phyloP scores from a whole-genome alignment of 2,888 invertebrate species.

The Plutella xylostella region DNA sequence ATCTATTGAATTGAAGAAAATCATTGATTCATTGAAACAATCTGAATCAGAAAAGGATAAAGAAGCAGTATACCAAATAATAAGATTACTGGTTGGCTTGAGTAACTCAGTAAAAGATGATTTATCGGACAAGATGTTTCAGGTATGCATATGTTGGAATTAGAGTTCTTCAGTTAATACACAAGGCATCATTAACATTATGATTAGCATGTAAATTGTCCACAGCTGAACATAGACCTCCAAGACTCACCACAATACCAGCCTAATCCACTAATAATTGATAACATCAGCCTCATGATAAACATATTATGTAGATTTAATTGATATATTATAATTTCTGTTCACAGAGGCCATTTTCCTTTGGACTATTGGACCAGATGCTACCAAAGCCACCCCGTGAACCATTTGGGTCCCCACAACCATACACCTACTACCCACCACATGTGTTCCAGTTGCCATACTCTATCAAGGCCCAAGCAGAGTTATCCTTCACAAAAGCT shows the following conservation, averaged over 20 bases:
- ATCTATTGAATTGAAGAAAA: constrained; percentile 38
- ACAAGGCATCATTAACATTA: too few relatives aligned
- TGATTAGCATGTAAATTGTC: too few relatives aligned
- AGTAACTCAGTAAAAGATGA: constrained; percentile 41
- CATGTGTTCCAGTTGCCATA: constrained; percentile 58
- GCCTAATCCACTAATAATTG: neutral
- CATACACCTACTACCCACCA: constrained; percentile 54
- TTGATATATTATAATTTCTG: too few relatives aligned
- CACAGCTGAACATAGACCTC: too few relatives aligned
- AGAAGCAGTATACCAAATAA: constrained; percentile 32
- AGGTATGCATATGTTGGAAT: too few relatives aligned
- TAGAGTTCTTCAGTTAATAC: too few relatives aligned
- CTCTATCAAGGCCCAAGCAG: constrained; percentile 32
- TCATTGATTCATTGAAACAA: constrained; percentile 33
- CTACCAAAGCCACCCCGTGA: constrained; percentile 46
- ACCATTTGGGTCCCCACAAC: constrained; percentile 50
- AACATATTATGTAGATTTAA: too few relatives aligned
- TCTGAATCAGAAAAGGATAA: constrained; percentile 36
- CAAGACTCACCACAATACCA: too few relatives aligned
- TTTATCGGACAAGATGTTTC: constrained; percentile 39
- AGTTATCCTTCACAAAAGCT: constrained; percentile 24
- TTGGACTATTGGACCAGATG: constrained; percentile 55
- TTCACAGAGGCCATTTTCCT: constrained; percentile 59
- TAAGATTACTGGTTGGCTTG: constrained; percentile 40
- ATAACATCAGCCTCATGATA: neutral